Conservation (phyloP, 2,113 vertebrate genomes). For the Ceyx margarethae region DNA sequence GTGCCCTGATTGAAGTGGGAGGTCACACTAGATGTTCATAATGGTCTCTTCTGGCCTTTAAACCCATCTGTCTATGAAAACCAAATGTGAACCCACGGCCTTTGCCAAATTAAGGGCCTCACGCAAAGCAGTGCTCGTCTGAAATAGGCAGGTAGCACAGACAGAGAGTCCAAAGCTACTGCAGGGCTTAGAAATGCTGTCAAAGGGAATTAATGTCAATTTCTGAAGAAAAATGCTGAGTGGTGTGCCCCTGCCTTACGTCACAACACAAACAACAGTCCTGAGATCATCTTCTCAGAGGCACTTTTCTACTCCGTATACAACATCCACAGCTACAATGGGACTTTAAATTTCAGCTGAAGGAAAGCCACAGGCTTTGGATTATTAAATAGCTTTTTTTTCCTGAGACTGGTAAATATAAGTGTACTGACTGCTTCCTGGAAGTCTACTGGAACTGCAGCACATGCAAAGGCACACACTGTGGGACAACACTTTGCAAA, state of each 20-base stretch:
- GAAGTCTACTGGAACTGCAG: not conserved
- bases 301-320: not conserved
- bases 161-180: slow-evolving; percentile 24
- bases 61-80: slow-evolving; percentile 57
- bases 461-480: fast-evolving
- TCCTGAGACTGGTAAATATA: not conserved
- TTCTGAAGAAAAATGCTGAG: slow-evolving; percentile 19
- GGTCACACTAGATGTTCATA: slow-evolving; percentile 46
- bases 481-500: not conserved
- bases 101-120: slow-evolving; percentile 59
- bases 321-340: not conserved
- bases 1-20: slow-evolving; percentile 16
- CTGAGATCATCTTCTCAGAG: not conserved
- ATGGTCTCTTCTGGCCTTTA: slow-evolving; percentile 55
- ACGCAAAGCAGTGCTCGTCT: slow-evolving; percentile 35
- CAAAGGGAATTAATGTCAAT: slow-evolving; percentile 32
- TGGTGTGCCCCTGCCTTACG: not conserved
- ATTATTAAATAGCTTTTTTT: not conserved
- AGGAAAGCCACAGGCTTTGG: not conserved
- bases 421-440: not conserved
- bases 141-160: slow-evolving; percentile 35
- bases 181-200: slow-evolving; percentile 21
- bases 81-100: slow-evolving; percentile 62
- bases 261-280: not conserved
- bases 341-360: not conserved